Evolutionary conservation across 2,888 invertebrate genomes (phyloP), one percentile per base, ranked within the genome.

Genomic region (Chaetogeoica ovagalla): DNA sequence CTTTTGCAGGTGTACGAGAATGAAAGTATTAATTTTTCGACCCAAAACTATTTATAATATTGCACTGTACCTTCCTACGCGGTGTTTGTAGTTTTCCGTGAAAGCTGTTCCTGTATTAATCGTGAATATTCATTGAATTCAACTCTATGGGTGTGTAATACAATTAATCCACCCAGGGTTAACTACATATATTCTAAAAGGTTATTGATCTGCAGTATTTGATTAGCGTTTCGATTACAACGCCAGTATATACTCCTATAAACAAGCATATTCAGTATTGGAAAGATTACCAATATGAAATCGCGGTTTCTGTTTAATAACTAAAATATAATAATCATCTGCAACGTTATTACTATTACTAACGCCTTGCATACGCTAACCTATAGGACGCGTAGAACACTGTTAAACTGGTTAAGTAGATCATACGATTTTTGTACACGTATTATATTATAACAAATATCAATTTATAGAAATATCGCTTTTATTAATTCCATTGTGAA

Each of bases 101-200:
- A 43, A 9, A 43, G 48, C 5, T 4, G 15, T 52, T 63, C 15
- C 52, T 13, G 4, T 1, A 15, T 43, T 30, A 30, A 17, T 71
- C 13, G 7, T 72, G 48, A 62, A 65, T 63, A 74, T 74, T 65
- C 52, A 74, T 21, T 63, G 52, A 39, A 74, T 52, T 74, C 21
- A 55, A 15, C 21, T 55, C 55, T 1, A 8, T 1, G 15, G n/a
- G 30, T 15, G 17, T 63, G 63, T 19, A 39, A 17, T 11, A 0
- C 11, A 6, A 9, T 37, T 55, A 63, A 65, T 19, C 21, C 21
- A 19, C 30, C 13, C 11, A 7, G n/a, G 48, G 30, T 30, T 13
- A 48, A 8, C 21, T 23, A 11, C 13, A 43, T 43, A 11, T 48
- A 43, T 43, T 48, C 17, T n/a, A 39, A 39, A 30, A 39, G 8